Conservation (phyloP, 2,797 vertebrate species). For the Vultur gryphus region DNA sequence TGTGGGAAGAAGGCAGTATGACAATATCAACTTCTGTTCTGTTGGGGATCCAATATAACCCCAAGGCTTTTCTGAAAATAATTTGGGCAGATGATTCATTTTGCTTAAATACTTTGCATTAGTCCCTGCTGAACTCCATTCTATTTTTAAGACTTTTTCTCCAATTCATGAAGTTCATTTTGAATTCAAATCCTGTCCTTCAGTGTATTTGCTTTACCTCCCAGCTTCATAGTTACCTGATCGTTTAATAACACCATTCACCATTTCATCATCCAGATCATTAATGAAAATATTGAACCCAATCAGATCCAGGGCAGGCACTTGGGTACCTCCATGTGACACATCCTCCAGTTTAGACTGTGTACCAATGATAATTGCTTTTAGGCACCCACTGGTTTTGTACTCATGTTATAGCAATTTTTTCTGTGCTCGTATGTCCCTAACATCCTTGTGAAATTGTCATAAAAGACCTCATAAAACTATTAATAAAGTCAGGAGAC, state of each 20-base stretch:
- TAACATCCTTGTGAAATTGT: neutral
- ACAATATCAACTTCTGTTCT: neutral
- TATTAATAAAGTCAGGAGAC: neutral
- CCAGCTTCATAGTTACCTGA: neutral
- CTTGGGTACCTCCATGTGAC: neutral
- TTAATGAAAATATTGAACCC: neutral
- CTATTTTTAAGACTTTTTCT: neutral
- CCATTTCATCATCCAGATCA: neutral
- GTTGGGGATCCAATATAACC: neutral
- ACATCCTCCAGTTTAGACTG: neutral
- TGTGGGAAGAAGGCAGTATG: neutral
- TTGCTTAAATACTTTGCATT: neutral
- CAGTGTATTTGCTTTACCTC: neutral
- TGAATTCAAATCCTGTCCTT: neutral
- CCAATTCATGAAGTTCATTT: neutral
- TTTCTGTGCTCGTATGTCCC: neutral
- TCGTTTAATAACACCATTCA: neutral
- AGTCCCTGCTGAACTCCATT: neutral
- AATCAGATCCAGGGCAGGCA: neutral
- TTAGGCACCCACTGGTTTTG: neutral
- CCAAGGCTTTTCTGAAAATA: neutral
- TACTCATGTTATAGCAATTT: rapidly evolving
- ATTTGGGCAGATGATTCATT: neutral
- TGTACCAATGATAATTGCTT: neutral
- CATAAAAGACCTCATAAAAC: neutral